phyloP scores from a whole-genome alignment of 2,888 invertebrate genomes.

The Epicampocera succincta region DNA sequence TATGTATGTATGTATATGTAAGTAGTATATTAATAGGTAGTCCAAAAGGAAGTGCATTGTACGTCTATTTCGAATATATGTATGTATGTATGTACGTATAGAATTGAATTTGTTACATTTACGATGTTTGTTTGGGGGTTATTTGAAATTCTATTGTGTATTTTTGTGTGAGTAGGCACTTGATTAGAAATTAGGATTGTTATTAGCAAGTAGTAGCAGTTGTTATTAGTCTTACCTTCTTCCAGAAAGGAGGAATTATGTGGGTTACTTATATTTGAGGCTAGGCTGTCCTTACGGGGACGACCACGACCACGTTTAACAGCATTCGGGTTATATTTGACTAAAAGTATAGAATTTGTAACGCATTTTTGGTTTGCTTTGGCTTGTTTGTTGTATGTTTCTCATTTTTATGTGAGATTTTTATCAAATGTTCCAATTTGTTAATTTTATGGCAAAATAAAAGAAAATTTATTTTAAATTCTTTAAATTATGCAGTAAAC shows the following conservation, averaged over 20 bases:
- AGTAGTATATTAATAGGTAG: neutral
- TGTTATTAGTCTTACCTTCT: slow-evolving; percentile 84
- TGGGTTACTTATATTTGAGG: slow-evolving; percentile 82
- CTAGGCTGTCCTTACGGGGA: slow-evolving; percentile 83
- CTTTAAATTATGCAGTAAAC: slow-evolving; percentile 48
- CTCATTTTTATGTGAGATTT: slow-evolving; percentile 64
- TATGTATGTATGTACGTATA: no score
- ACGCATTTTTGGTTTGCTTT: slow-evolving; percentile 67
- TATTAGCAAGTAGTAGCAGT: slow-evolving; percentile 68
- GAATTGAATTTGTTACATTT: neutral
- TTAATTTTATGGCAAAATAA: slow-evolving; percentile 54
- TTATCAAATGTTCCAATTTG: slow-evolving; percentile 47
- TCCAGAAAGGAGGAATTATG: slow-evolving; percentile 88
- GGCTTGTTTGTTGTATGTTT: slow-evolving; percentile 63
- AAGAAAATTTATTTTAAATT: slow-evolving; percentile 56
- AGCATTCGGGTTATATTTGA: slow-evolving; percentile 79
- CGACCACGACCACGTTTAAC: slow-evolving; percentile 85
- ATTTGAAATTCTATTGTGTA: slow-evolving; percentile 45
- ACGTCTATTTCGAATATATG: neutral
- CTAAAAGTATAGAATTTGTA: slow-evolving; percentile 72
- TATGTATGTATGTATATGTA: neutral
- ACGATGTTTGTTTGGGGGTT: neutral
- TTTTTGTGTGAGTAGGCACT: slow-evolving; percentile 39
- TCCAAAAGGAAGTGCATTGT: neutral
- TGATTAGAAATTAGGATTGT: slow-evolving; percentile 42